Percentiles rank a stretch among this genome's conserved stretches.
These are phyloP conservation scores for Octodonta nipae DNA, from an alignment of 2,888 invertebrate genomes.

Conservation along the genomic window DNA sequence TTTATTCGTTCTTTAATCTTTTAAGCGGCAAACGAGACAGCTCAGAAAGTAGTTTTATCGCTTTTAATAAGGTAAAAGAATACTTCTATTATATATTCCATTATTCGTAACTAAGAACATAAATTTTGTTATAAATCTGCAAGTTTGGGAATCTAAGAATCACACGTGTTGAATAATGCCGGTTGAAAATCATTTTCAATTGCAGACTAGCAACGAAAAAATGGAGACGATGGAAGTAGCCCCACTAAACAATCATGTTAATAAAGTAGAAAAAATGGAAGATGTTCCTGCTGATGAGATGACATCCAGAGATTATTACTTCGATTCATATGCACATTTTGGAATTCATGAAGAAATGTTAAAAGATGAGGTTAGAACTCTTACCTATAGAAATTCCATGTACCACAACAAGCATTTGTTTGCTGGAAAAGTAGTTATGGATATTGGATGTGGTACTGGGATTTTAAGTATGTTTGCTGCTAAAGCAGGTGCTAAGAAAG, in stretches of 20 bases:
- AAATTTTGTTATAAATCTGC: no score
- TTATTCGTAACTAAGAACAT: no score
- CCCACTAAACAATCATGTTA: slow-evolving; percentile 25
- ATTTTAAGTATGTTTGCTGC: slow-evolving; percentile 99
- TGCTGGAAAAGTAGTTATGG: slow-evolving; percentile 80
- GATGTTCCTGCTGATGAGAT: slow-evolving; percentile 77
- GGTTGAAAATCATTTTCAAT: slow-evolving; percentile 12
- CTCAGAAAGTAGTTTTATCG: no score
- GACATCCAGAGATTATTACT: slow-evolving; percentile 99
- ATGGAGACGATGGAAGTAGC: slow-evolving; percentile 40
- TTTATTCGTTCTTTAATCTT: no score
- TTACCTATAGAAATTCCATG: slow-evolving; percentile 97
- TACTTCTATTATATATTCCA: no score
- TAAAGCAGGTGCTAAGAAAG: slow-evolving; percentile 89
- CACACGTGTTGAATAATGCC: slow-evolving; percentile 15
- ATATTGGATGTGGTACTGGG: slow-evolving; percentile 97
- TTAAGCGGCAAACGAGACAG: no score
- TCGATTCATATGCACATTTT: slow-evolving; percentile 99
- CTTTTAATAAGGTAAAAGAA: no score
- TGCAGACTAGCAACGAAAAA: slow-evolving; percentile 12
- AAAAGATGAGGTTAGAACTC: slow-evolving; percentile 96
- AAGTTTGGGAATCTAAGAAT: slow-evolving; percentile 3
- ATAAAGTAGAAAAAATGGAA: slow-evolving; percentile 28
- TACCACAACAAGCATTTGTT: slow-evolving; percentile 98
- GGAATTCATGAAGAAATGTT: slow-evolving; percentile 99